Conservation (phyloP, 2,888 invertebrate genomes). For the Pristionchus arcanus region DNA sequence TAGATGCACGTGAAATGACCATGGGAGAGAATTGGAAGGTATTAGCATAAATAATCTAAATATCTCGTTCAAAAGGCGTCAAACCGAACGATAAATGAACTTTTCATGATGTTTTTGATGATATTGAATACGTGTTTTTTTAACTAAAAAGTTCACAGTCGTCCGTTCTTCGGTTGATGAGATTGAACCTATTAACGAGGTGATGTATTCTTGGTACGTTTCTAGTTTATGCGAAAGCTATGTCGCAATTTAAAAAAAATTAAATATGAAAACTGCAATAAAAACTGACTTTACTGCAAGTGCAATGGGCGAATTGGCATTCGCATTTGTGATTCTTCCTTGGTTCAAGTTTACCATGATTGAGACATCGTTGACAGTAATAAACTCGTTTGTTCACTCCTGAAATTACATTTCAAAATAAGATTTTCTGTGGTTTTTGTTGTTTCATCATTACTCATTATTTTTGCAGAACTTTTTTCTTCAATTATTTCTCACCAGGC, state of each 20-base stretch:
- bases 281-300: constrained; percentile 62
- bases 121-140: background rate
- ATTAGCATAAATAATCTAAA: background rate
- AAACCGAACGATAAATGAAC: background rate
- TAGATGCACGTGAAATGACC: background rate
- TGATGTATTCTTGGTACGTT: background rate
- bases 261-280: background rate
- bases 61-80: background rate
- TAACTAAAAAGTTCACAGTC: background rate
- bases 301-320: constrained; percentile 71
- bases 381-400: constrained; percentile 71
- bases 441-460: background rate
- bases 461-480: background rate
- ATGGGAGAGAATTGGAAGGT: background rate
- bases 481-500: constrained; percentile 7
- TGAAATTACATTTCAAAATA: background rate
- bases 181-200: background rate
- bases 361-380: constrained; percentile 77
- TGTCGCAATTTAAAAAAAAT: background rate
- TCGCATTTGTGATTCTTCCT: constrained; percentile 77
- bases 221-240: background rate
- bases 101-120: background rate
- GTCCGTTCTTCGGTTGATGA: background rate
- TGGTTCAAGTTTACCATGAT: constrained; percentile 72
- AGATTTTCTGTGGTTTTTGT: background rate